Evolutionary conservation across 2,888 invertebrate species (phyloP), one percentile per base, ranked within the genome.

Genomic region (Hecatera dysodea): DNA sequence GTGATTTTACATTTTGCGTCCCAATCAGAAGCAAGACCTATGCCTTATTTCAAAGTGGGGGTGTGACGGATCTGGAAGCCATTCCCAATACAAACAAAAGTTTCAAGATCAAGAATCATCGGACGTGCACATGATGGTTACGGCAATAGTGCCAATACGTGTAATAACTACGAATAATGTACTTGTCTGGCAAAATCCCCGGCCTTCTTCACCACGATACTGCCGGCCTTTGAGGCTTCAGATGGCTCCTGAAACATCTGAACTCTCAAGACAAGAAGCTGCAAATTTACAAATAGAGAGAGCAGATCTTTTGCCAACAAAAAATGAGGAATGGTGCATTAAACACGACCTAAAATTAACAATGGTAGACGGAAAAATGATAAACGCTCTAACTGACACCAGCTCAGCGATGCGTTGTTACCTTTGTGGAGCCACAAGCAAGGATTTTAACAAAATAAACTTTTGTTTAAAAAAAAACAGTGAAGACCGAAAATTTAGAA

Each of bases 311-410:
- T 36, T 36, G 36, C 36, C 36, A 9, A 36, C 36, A 36, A 36
- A 36, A 36, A 36, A 36, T 36, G 36, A 36, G 36, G 36, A 36
- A 36, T 36, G 53, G 36, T 36, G 36, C 36, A 36, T 36, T 36
- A 36, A 36, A 36, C 11, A 36, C 36, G 36, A 36, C 36, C 11
- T 36, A 36, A 36, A 36, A 36, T 36, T 36, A 36, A 36, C 81
- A 55, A 55, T 55, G 55, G 33, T 55, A 55, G 78, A 78, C 63
- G 83, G 81, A 17, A 81, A 83, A 65, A 70, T 78, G 44, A 64
- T 71, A 29, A 83, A 82, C 65, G 75, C 81, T 12, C 17, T 72
- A 24, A 82, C 81, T 19, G 29, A 75, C 33, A 81, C 79, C 1
- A 63, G 42, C 19, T 80, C 82, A 57, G 64, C 78, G 27, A 67